Base-by-base conservation (phyloP, 2,113 vertebrate genomes). In the Antigone vipio region DNA sequence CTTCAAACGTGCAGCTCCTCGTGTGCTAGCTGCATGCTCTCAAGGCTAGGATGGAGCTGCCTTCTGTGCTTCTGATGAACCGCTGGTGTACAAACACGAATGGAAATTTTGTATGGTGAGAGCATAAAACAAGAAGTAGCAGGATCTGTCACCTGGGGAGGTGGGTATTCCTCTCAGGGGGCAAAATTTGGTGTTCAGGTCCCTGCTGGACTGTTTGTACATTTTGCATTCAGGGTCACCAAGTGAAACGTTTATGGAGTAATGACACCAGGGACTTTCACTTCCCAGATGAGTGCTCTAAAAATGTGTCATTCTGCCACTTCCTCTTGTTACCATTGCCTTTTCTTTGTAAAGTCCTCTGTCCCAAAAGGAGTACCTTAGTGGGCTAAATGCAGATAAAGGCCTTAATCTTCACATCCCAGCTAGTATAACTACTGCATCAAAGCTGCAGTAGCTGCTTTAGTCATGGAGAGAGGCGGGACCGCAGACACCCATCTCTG, bases 251-350 rank as follows among this genome's bases (percentile, higher is more conserved):
- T 75, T 84, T 80, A 9, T 63, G 64, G 27, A 72, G 29, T 64
- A 75, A 22, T 71, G 29, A 27, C 34, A 55, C 71, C 68, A 60
- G 84, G 34, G 56, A 84, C 73, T 95, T 97, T 87, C 76, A 87
- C 91, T 95, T 97, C 64, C 60, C 12, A 15, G 68, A 40, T 0
- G 0, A 89, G 42, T 9, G 12, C 52, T 81, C 52, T 77, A 80
- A 68, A 95, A 89, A 84, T 77, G 27, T 91, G 76, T 81, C 76
- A 67, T 47, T 86, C 38, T 91, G 47, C 47, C 52, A 63, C 72
- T 93, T 95, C 85, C 66, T 90, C 32, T 87, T 81, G 22, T 77
- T 71, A 44, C 15, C 5, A 1, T 34, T 80, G 10, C 27, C 19
- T 89, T 69, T 32, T 38, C 35, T 45, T 34, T 85, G 62, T 92